Evolutionary conservation across 1,140 invertebrate species (phyloP), one percentile per base, ranked within the genome.

Genomic region (Formica exsecta): DNA sequence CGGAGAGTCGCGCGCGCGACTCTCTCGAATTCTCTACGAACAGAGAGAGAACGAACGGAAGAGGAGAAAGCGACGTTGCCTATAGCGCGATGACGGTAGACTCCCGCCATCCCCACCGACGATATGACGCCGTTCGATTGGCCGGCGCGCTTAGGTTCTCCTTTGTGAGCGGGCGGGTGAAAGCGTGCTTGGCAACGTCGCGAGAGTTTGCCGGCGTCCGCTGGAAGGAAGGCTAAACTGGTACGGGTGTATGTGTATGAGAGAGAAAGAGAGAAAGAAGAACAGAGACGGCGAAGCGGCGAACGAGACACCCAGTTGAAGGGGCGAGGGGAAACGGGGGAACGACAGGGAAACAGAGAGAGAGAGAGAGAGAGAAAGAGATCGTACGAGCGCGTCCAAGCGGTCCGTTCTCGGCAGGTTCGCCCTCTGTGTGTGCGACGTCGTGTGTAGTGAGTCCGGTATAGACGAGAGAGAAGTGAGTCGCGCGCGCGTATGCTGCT

Each of bases 151-250:
- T 84, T 85, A 88, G 92, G 92, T 92, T 92, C 92, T 95, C 92
- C 94, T 95, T 95, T 95, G 94, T 95, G 94, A 95, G 92, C 92
- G 91, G 86, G 86, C 92, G 91, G 92, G 93, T 93, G 94, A 93
- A 92, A 92, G 91, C 92, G 70, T 87, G 79, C 81, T 88, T 91
- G 93, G 93, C 94, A 93, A 93, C 94, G 89, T 85, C 85, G 94
- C 89, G 83, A 76, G 83, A 91, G 80, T 88, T 87, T 90, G 81
- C 84, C 89, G 84, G 86, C 86, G 90, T 89, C 85, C 84, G 85
- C 89, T 92, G 87, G 90, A 89, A 92, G 90, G 90, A 92, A 92
- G 90, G 90, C 89, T 91, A 85, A 91, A 85, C 85, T 81, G 85
- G 83, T 70, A 36, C 38, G 44, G 66, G 80, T 61, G 85, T 66